Evolutionary conservation across 2,888 invertebrate species (phyloP), one percentile per base, ranked within the genome.

Genomic region (Hofmannophila pseudospretella): DNA sequence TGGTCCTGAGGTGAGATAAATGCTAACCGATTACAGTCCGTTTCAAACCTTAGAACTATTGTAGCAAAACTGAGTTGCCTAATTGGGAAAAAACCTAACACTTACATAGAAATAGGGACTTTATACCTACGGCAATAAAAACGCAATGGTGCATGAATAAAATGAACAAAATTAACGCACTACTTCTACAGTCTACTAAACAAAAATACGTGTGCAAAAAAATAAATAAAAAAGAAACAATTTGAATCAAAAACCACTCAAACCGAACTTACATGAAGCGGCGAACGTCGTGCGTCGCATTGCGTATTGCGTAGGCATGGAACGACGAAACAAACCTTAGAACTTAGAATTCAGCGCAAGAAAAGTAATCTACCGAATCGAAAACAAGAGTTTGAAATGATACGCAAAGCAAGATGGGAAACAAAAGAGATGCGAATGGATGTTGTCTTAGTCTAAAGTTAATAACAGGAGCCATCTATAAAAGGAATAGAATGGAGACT

Each of bases 181-280:
- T 84, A 84, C 57, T 23, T 46, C 81, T 84, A 80, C 47, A 38
- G 31, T 48, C 67, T 65, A 73, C 42, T 47, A 49, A 51, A 68
- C 7, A 69, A 45, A 38, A 67, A 67, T 57, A 50, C 45, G 71
- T 67, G 51, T 59, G 84, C 81, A 82, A 79, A 76, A 79, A 80
- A 55, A 37, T 77, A 75, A 73, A 54, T 49, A 74, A 23, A 16
- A n/a, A 67, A 58, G 44, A 56, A 60, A 64, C 31, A 32, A 45
- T 49, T 42, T 47, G 46, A 69, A 41, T 52, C 50, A 49, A 61
- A 54, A 53, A 52, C 42, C 51, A 59, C 54, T 61, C 52, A 49
- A 47, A 78, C 75, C 78, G 58, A 67, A 86, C 86, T 86, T 86
- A 86, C 86, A 82, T 77, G 72, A 80, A 84, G 80, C 80, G 58